Base-by-base conservation (phyloP, 2,888 invertebrate species). In the Cyclophora punctaria region DNA sequence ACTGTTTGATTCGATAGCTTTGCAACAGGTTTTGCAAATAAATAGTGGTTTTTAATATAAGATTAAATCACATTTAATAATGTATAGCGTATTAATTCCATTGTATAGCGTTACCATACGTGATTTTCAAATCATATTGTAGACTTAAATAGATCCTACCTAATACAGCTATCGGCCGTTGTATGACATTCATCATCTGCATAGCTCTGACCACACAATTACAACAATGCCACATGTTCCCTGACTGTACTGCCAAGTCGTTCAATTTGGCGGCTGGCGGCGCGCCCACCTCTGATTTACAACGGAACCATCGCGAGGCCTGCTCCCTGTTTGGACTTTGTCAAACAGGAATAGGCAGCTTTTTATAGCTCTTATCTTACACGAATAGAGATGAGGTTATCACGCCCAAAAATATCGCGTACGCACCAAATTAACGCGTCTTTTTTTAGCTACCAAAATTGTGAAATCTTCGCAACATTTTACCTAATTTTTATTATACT, bases 271-370 rank as follows among this genome's bases (percentile, higher is more conserved):
- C 52, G 52, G 56, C 52, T 60, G 62, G 62, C 62, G 55, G 46
- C 41, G 46, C 57, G 60, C 59, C 62, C 51, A 35, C 44, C 44
- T 7, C 20, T 52, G 55, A 55, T 55, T 55, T 50, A 55, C 45
- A 44, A 40, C 35, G 35, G 44, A 2, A 50, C 53, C 53, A 44
- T 44, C 46, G 45, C 35, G 35, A 50, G 46, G 48, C 51, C 47
- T 48, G 48, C 49, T 51, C 47, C 56, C 56, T 52, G 59, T 63
- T 61, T 61, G 62, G 64, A 57, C 58, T 55, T 58, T 56, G 58
- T 60, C 60, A 64, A 57, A 64, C 62, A 56, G 59, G 57, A 63
- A 63, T 63, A 64, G 62, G 48, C 46, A 44, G 40, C 63, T 63
- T 63, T 59, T 58, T 57, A 63, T 64, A 63, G 62, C 44, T 44